Conservation (phyloP, 2,797 vertebrate genomes). For the Micrastur ruficollis region DNA sequence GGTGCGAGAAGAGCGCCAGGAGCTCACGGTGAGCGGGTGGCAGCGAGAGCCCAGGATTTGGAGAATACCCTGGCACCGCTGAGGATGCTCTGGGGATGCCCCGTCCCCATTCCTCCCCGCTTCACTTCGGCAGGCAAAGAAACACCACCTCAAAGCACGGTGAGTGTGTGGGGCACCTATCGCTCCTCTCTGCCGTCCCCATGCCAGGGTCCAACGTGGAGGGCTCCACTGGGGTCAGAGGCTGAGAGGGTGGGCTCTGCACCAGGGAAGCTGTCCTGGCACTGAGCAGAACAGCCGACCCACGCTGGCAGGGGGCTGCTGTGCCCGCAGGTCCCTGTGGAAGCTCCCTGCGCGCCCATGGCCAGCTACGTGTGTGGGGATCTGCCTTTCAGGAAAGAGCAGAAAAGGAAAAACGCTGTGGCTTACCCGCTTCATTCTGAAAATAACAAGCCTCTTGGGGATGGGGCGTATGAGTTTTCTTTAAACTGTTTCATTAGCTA, state of each 20-base stretch:
- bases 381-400: not conserved
- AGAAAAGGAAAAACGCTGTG: not conserved
- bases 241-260: not conserved
- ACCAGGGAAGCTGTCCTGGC: not conserved
- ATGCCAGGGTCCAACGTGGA: accelerated
- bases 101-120: accelerated
- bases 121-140: not conserved
- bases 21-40: accelerated
- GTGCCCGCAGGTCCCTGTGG: accelerated
- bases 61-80: not conserved
- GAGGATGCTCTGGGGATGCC: not conserved
- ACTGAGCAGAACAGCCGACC: not conserved
- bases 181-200: not conserved
- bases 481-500: not conserved
- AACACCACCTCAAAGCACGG: not conserved
- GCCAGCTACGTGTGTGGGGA: not conserved
- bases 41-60: not conserved
- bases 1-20: accelerated
- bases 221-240: not conserved
- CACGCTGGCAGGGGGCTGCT: not conserved
- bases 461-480: not conserved
- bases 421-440: not conserved
- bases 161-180: not conserved
- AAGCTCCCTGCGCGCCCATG: not conserved
- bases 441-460: not conserved